phyloP scores from a whole-genome alignment of 1,140 invertebrate species.

The Caenorhabditis brenneri region DNA sequence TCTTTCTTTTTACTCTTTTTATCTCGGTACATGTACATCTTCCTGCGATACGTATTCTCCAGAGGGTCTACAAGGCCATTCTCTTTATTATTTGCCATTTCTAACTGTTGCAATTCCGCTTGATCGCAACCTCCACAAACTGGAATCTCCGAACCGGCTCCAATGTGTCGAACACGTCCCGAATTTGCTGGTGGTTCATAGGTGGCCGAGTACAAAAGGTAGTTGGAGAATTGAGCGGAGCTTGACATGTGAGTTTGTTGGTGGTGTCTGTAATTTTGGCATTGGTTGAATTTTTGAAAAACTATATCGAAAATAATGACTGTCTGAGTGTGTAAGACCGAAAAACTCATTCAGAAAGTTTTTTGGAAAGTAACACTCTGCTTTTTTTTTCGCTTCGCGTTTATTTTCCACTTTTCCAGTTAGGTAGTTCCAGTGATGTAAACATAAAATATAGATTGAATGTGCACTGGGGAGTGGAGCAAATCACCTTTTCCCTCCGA shows the following conservation, averaged over 20 bases:
- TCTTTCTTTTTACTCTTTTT: not conserved
- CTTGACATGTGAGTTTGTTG: not conserved
- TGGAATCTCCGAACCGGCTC: not conserved
- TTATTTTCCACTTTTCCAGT: not conserved
- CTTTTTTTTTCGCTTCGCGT: conserved; percentile 15
- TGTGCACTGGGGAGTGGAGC: no score
- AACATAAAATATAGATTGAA: no score
- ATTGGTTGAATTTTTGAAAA: no score
- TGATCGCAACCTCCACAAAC: not conserved
- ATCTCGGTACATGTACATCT: not conserved
- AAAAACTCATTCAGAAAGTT: not conserved
- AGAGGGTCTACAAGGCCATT: not conserved
- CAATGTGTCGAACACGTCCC: not conserved
- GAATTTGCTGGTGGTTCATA: not conserved
- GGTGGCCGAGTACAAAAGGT: not conserved
- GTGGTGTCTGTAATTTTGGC: conserved; percentile 7
- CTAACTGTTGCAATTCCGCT: not conserved
- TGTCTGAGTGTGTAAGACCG: conserved; percentile 22
- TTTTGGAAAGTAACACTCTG: conserved; percentile 33
- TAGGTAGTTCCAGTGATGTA: no score
- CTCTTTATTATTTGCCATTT: not conserved
- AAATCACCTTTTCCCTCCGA: no score
- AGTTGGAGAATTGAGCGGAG: not conserved
- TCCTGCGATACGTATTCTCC: not conserved
- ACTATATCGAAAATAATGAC: no score